phyloP scores from a whole-genome alignment of 2,888 invertebrate species.

The Dascillus cervinus region DNA sequence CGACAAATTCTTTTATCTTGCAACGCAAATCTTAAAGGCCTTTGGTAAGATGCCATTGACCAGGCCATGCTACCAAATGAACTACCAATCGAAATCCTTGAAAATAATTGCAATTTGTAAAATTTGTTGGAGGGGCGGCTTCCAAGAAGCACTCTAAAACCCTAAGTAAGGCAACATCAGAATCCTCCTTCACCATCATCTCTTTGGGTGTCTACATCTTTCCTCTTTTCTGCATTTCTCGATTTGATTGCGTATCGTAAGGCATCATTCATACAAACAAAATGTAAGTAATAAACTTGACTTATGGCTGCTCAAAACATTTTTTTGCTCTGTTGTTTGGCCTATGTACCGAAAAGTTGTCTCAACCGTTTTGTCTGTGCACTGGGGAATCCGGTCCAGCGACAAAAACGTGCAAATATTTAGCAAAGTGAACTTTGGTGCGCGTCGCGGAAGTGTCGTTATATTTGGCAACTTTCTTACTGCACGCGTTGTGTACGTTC shows the following conservation, averaged over 20 bases:
- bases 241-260: conserved; percentile 59
- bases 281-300: too few species aligned
- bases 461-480: too few species aligned
- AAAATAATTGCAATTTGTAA: conserved; percentile 65
- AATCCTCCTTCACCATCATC: conserved; percentile 72
- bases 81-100: conserved; percentile 69
- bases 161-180: conserved; percentile 67
- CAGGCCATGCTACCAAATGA: conserved; percentile 85
- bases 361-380: too few species aligned
- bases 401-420: too few species aligned
- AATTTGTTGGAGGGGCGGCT: conserved; percentile 73
- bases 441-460: too few species aligned
- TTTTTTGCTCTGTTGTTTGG: too few species aligned
- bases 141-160: conserved; percentile 76
- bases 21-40: conserved; percentile 70
- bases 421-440: too few species aligned
- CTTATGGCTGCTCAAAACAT: too few species aligned
- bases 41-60: conserved; percentile 83
- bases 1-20: conserved; percentile 71
- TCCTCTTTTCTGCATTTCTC: conserved; percentile 51
- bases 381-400: too few species aligned
- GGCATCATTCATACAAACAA: too few species aligned
- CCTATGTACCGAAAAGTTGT: too few species aligned
- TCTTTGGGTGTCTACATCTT: conserved; percentile 52
- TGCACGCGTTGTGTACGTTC: too few species aligned